Evolutionary conservation across 2,888 invertebrate species (phyloP).

Genomic region (Sphinx pinastri): DNA sequence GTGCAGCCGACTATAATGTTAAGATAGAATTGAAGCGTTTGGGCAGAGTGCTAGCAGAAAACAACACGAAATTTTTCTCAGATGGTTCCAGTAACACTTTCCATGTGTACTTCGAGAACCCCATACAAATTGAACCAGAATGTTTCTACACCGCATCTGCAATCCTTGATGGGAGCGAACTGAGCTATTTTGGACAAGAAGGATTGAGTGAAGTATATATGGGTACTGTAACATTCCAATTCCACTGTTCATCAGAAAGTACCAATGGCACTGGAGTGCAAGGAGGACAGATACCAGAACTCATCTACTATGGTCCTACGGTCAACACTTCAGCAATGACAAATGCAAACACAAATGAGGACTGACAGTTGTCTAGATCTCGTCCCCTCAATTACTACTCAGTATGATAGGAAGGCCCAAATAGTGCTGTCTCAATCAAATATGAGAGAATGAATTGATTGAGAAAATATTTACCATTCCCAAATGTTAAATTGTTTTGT

Average conservation of each 20-base stretch:
- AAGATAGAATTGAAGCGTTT: constrained; percentile 96
- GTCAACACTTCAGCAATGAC: constrained; percentile 67
- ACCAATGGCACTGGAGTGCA: constrained; percentile 99
- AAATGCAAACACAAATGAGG: constrained; percentile 75
- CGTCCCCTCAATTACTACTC: constrained; percentile 64
- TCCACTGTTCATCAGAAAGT: constrained; percentile 98
- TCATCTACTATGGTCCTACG: constrained; percentile 96
- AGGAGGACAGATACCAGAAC: constrained; percentile 98
- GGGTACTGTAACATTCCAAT: constrained; percentile 97
- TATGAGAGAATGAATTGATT: constrained; percentile 22
- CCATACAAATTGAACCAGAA: constrained; percentile 96
- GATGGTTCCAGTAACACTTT: constrained; percentile 98
- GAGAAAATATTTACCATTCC: constrained; percentile 60
- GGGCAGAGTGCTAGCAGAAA: constrained; percentile 94
- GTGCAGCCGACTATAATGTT: constrained; percentile 97
- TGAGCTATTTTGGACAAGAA: constrained; percentile 98
- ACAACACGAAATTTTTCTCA: constrained; percentile 96
- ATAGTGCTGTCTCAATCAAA: constrained; percentile 32
- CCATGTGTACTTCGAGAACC: constrained; percentile 91
- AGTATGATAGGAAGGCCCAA: constrained; percentile 52
- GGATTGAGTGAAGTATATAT: constrained; percentile 97
- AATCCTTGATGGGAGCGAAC: constrained; percentile 95
- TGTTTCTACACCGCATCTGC: constrained; percentile 98
- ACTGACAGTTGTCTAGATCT: constrained; percentile 73
- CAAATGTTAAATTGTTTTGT: constrained; percentile 63